phyloP scores from a whole-genome alignment of 2,797 vertebrate genomes.

The Heliangelus exortis region DNA sequence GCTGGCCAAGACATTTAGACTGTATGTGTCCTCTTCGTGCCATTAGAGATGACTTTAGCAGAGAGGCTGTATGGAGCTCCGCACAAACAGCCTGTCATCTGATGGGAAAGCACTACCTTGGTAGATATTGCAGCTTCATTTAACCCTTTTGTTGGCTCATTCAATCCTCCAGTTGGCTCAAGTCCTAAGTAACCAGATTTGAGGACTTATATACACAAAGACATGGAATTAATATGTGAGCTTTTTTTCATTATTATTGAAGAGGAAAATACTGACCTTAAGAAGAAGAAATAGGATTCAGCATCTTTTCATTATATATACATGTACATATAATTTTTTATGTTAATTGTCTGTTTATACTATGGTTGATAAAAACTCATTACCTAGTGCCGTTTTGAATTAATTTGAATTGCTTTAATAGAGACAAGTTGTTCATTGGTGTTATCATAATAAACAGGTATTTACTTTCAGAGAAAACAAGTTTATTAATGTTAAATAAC shows the following conservation, averaged over 20 bases:
- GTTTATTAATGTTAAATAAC: background rate
- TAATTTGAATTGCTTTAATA: background rate
- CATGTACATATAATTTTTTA: background rate
- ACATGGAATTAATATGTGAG: background rate
- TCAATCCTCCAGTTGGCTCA: background rate
- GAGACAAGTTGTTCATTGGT: background rate
- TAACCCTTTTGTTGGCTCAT: background rate
- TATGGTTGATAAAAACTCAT: background rate
- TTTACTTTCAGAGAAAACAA: background rate
- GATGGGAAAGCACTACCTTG: background rate
- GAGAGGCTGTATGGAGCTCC: background rate
- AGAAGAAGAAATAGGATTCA: background rate
- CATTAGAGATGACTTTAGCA: background rate
- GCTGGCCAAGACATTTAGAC: background rate
- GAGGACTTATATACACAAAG: background rate
- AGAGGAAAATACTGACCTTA: background rate
- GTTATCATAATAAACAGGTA: background rate
- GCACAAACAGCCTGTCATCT: background rate
- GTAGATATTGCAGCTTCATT: background rate
- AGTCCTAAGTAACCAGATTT: background rate
- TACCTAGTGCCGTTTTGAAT: background rate
- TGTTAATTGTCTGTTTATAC: background rate
- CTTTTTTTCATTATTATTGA: background rate
- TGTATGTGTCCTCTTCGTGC: background rate
- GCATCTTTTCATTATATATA: background rate